Conservation (phyloP, 2,888 invertebrate genomes). For the Stenoptilia bipunctidactyla region DNA sequence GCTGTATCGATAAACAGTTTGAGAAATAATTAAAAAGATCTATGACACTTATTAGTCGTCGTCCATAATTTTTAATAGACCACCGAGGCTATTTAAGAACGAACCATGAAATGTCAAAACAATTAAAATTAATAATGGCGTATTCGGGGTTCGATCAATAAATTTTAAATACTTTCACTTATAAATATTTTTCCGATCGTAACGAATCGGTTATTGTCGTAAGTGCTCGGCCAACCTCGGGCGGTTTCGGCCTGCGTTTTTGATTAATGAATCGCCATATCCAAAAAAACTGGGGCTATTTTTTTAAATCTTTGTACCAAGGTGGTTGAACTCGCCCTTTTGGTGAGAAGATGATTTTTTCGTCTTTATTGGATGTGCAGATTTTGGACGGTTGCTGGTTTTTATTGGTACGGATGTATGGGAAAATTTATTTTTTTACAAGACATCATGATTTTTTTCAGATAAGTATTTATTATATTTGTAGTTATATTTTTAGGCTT, state of each 20-base stretch:
- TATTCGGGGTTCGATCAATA: neutral
- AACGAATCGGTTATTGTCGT: constrained; percentile 21
- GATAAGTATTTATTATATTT: too few species aligned
- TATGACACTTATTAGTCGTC: neutral
- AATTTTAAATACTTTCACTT: constrained; percentile 20
- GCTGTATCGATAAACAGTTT: neutral
- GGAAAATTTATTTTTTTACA: too few species aligned
- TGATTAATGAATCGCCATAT: constrained; percentile 48
- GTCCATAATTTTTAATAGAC: constrained; percentile 1
- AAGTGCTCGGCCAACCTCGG: constrained; percentile 14
- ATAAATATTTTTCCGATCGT: constrained; percentile 18
- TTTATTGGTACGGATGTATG: too few species aligned
- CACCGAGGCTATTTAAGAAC: constrained; percentile 10
- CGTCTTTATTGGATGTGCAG: too few species aligned
- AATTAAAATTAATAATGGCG: constrained; percentile 25
- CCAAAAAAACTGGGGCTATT: constrained; percentile 28
- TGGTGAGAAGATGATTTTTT: constrained; percentile 15
- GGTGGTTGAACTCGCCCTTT: constrained; percentile 38
- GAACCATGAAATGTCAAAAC: constrained; percentile 21
- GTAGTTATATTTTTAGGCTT: too few species aligned
- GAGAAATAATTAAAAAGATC: neutral
- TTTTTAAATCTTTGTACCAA: constrained; percentile 26
- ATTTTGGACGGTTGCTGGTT: constrained; percentile 20
- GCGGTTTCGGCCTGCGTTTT: constrained; percentile 14
- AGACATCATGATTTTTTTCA: too few species aligned